Evolutionary conservation across 2,797 vertebrate genomes (phyloP), one percentile per base, ranked within the genome.

Genomic region (Zenarchopterus dispar): DNA sequence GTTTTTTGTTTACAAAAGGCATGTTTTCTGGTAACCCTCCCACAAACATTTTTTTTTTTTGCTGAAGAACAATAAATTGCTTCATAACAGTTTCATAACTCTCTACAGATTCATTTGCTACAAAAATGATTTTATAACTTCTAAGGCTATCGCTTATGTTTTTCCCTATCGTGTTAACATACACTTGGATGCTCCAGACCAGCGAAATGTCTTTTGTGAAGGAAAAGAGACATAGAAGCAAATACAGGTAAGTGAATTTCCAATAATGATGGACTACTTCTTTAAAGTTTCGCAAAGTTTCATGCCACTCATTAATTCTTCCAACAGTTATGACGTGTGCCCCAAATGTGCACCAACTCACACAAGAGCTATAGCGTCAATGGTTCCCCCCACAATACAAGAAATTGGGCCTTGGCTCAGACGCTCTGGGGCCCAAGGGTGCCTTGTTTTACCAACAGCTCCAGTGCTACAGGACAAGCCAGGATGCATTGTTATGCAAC

Each of bases 371-470:
- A 46, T 46, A 42, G 59, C 56, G 44, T 73, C 72, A 65, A 60
- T 63, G 56, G 46, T 63, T 61, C 19, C 26, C 21, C 55, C 66
- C 73, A 77, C 51, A 84, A 70, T 71, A 81, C 75, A 71, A 77
- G 48, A 82, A 69, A 69, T 52, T 68, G 47, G 67, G 70, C 64
- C 67, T 62, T 67, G 56, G 70, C 60, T 77, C 45, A 26, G 22
- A 33, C 71, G 56, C 47, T 70, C 61, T 74, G 67, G 79, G 89
- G 83, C 84, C 86, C 58, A 51, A 76, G 82, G 84, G 76, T 77
- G 59, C 78, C 80, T 83, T 92, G 89, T 91, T 93, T 89, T 90
- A 91, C 89, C 88, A 91, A 88, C 85, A 89, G 77, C 75, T 82
- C 72, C 57, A 52, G 68, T 72, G 47, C 82, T 75, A 52, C 48